Conservation (phyloP, 35 echinoderm and acorn worm genomes). For the Eucidaris tribuloides region DNA sequence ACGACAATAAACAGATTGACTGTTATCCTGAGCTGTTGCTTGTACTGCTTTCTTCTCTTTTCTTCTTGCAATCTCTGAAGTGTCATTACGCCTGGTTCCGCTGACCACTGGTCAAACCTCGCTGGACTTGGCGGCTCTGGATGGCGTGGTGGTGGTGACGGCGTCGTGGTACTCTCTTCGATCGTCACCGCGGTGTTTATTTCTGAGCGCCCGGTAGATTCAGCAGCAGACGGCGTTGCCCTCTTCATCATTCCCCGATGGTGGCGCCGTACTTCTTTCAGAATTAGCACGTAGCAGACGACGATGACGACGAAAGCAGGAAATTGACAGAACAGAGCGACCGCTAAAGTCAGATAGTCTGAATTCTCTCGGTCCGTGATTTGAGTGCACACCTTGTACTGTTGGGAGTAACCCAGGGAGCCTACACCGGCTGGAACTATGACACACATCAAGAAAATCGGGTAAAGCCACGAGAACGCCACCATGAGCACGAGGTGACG, state of each 20-base stretch:
- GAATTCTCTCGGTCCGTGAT: constrained; percentile 44
- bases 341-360: background rate
- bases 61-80: no score
- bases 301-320: constrained; percentile 42
- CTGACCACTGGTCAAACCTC: no score
- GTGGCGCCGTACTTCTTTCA: background rate
- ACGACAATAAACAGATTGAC: constrained; percentile 71
- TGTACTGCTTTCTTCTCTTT: background rate
- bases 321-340: background rate
- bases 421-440: constrained; percentile 53
- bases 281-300: constrained; percentile 17
- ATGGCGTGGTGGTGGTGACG: no score
- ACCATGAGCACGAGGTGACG: constrained; percentile 26
- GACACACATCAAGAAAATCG: constrained; percentile 32
- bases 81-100: no score
- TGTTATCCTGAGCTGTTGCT: constrained; percentile 48
- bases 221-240: background rate
- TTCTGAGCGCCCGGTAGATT: no score
- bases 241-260: background rate
- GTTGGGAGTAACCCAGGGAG: constrained; percentile 53
- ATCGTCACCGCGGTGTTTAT: no score
- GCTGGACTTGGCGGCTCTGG: no score
- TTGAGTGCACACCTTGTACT: constrained; percentile 60
- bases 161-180: no score
- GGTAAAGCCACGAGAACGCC: constrained; percentile 48